phyloP scores from a whole-genome alignment of 2,888 invertebrate genomes.

The Temnothorax rugatulus region DNA sequence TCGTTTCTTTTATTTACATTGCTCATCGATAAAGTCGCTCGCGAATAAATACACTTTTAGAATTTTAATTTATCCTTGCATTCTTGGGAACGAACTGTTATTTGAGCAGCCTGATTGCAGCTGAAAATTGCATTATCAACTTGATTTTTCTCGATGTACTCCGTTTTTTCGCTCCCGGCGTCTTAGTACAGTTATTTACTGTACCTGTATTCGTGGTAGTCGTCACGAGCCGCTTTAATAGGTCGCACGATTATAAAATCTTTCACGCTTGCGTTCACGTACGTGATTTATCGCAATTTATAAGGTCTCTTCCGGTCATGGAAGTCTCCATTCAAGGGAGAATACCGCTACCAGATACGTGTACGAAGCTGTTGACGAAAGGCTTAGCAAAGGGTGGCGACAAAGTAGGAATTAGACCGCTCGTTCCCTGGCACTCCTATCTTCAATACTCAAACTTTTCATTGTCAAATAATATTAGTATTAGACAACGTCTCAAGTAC shows the following conservation, averaged over 20 bases:
- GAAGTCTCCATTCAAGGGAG: slow-evolving; percentile 48
- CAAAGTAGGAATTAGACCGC: neutral
- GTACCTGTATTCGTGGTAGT: neutral
- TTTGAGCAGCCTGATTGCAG: neutral
- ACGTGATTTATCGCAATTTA: slow-evolving; percentile 42
- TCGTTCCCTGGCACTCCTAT: neutral
- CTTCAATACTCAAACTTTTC: neutral
- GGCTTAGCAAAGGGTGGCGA: slow-evolving; percentile 23
- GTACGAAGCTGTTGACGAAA: neutral
- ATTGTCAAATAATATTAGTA: neutral
- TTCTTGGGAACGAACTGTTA: neutral
- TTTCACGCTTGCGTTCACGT: slow-evolving; percentile 54
- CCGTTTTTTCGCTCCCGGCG: neutral
- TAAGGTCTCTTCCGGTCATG: slow-evolving; percentile 37
- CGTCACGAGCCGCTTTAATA: slow-evolving; percentile 40
- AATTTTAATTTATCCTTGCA: slow-evolving; percentile 15
- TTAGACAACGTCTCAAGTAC: no score
- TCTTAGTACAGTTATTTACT: slow-evolving; percentile 28
- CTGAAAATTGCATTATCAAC: neutral
- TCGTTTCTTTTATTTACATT: slow-evolving; percentile 55
- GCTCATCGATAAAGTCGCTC: slow-evolving; percentile 39
- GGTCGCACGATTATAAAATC: slow-evolving; percentile 59
- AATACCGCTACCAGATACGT: slow-evolving; percentile 37
- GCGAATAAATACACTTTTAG: neutral
- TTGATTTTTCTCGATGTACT: neutral